A percentile compares a stretch with the other conserved stretches of the same genome.
phyloP scores from a whole-genome alignment of 1,140 invertebrate genomes.

The Bradysia coprophila region DNA sequence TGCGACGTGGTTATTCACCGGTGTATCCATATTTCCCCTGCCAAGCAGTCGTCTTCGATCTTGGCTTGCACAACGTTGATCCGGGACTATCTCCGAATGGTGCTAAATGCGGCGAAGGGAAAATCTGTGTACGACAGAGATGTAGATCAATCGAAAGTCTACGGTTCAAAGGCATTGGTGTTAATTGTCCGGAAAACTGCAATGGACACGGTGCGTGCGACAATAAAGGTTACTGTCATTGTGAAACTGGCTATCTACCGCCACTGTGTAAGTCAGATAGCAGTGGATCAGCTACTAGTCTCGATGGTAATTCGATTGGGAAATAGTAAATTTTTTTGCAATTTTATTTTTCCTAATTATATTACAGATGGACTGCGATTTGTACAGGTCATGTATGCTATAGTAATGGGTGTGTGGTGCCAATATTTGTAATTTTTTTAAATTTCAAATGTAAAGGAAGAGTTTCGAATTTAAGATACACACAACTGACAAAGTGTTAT shows the following conservation, averaged over 20 bases:
- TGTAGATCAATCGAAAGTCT: constrained; percentile 59
- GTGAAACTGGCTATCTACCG: constrained; percentile 72
- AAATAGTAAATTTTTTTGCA: neutral
- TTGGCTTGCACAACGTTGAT: constrained; percentile 81
- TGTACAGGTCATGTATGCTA: constrained; percentile 53
- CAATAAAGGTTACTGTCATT: constrained; percentile 82
- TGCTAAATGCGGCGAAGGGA: constrained; percentile 77
- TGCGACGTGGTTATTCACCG: constrained; percentile 68
- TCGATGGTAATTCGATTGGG: constrained; percentile 46
- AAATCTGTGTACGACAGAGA: constrained; percentile 88
- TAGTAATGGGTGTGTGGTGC: constrained; percentile 56
- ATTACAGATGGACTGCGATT: constrained; percentile 50
- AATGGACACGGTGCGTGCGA: constrained; percentile 87
- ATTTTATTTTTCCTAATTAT: neutral
- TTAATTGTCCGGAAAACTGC: constrained; percentile 61
- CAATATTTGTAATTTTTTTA: too few species aligned
- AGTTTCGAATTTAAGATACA: too few species aligned
- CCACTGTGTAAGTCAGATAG: constrained; percentile 81
- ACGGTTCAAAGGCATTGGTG: constrained; percentile 24
- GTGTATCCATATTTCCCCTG: constrained; percentile 59
- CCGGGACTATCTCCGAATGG: constrained; percentile 92
- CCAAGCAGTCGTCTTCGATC: constrained; percentile 72
- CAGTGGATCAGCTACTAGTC: constrained; percentile 77
- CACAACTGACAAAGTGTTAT: too few species aligned
- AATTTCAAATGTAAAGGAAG: too few species aligned